A percentile compares a stretch with the other conserved stretches of the same genome.
phyloP scores from a whole-genome alignment of 2,888 invertebrate species.

The Aphodius granarius region DNA sequence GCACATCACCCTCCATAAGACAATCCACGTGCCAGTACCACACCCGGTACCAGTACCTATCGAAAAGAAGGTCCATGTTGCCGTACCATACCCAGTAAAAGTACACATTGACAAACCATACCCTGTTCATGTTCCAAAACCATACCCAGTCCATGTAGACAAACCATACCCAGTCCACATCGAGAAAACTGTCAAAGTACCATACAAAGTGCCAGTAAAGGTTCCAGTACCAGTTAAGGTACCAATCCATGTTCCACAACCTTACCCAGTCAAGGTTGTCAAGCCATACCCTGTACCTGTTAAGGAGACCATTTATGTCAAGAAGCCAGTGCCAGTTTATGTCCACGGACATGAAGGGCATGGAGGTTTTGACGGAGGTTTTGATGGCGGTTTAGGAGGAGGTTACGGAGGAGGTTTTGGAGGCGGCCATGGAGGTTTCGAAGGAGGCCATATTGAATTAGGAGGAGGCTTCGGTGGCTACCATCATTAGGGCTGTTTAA shows the following conservation, averaged over 20 bases:
- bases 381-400: conserved; percentile 19
- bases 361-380: conserved; percentile 18
- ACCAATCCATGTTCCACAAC: conserved; percentile 40
- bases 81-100: conserved; percentile 53
- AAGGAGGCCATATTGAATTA: conserved; percentile 34
- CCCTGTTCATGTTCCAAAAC: conserved; percentile 57
- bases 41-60: conserved; percentile 62
- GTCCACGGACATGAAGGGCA: conserved; percentile 37
- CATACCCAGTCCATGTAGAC: conserved; percentile 54
- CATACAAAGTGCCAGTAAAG: conserved; percentile 50
- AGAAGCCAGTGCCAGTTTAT: conserved; percentile 42
- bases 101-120: conserved; percentile 47
- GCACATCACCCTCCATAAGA: conserved; percentile 66
- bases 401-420: conserved; percentile 27
- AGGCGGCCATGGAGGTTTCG: conserved; percentile 34
- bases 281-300: conserved; percentile 52
- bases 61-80: conserved; percentile 63
- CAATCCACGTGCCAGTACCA: conserved; percentile 60
- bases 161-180: conserved; percentile 57
- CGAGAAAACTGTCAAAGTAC: conserved; percentile 55
- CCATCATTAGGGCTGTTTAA: conserved; percentile 28
- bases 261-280: conserved; percentile 49
- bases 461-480: conserved; percentile 26
- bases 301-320: conserved; percentile 54
- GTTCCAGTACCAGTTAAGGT: conserved; percentile 44